phyloP scores from a whole-genome alignment of 2,888 invertebrate genomes.

The Ligdia adustata region DNA sequence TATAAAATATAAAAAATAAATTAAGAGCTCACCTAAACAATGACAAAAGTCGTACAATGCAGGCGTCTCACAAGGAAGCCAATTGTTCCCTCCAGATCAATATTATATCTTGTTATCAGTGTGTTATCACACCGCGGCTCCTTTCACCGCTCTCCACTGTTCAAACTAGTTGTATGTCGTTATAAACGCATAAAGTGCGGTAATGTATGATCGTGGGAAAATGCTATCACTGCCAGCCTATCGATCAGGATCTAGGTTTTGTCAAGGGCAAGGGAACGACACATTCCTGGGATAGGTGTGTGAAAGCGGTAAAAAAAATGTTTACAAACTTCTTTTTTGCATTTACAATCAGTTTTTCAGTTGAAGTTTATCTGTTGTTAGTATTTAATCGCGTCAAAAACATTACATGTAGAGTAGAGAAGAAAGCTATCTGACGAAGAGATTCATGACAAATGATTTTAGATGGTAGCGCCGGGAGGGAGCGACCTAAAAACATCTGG shows the following conservation, averaged over 20 bases:
- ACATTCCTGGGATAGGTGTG: no score
- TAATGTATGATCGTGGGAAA: constrained; percentile 45
- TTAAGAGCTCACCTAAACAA: neutral
- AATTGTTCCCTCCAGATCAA: constrained; percentile 60
- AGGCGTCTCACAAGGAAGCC: constrained; percentile 39
- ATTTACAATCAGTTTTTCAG: no score
- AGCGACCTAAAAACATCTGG: no score
- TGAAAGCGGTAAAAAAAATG: no score
- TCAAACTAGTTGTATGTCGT: constrained; percentile 26
- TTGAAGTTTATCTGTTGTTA: no score
- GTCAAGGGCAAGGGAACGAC: constrained; percentile 16
- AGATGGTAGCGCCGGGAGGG: no score
- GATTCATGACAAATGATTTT: no score
- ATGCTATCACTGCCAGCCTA: neutral
- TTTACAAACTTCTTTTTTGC: no score
- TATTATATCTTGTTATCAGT: constrained; percentile 50
- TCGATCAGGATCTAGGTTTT: constrained; percentile 17
- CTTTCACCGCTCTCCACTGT: constrained; percentile 12
- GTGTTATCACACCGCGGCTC: constrained; percentile 33
- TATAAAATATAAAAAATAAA: neutral
- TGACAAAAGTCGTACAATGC: neutral
- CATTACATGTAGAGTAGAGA: no score
- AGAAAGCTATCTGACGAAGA: no score
- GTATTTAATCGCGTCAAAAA: no score
- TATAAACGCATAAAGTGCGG: constrained; percentile 36